Percentiles rank a stretch among this genome's conserved stretches.
Evolutionary conservation across 1,140 invertebrate genomes (phyloP).

Genomic region (Tenebrio molitor): DNA sequence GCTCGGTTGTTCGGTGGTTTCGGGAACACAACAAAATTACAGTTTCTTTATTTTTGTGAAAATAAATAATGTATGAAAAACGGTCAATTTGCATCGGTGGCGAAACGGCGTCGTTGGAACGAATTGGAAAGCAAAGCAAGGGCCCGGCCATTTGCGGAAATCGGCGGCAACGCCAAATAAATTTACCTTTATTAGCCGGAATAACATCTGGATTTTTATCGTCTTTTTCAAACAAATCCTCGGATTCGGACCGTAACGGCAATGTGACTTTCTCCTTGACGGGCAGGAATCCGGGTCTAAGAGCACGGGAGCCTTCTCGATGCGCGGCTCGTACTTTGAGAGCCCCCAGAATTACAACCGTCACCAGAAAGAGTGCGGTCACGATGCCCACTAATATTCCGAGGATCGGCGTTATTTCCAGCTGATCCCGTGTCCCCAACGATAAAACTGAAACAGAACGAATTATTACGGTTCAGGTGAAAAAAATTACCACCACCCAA

Average conservation of each 20-base stretch:
- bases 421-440: constrained; percentile 65
- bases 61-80: constrained; percentile 20
- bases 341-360: constrained; percentile 78
- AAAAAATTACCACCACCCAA: not conserved
- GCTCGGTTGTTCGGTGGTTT: no score
- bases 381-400: constrained; percentile 81
- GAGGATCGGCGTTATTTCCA: constrained; percentile 82
- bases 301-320: constrained; percentile 67
- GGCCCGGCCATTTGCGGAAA: not conserved
- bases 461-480: constrained; percentile 7
- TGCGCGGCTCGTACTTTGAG: constrained; percentile 74
- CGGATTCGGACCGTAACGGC: constrained; percentile 73
- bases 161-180: constrained; percentile 14
- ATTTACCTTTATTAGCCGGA: constrained; percentile 87
- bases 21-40: no score
- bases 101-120: not conserved
- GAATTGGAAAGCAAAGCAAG: not conserved
- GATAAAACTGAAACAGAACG: constrained; percentile 61
- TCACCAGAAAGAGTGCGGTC: constrained; percentile 77
- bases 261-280: constrained; percentile 78
- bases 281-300: constrained; percentile 74
- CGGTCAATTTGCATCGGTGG: constrained; percentile 3
- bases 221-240: constrained; percentile 79
- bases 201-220: constrained; percentile 90
- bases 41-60: not conserved